A percentile compares a stretch with the other conserved stretches of the same genome.
Conservation (phyloP, 2,797 vertebrate species). For the Fringilla coelebs region DNA sequence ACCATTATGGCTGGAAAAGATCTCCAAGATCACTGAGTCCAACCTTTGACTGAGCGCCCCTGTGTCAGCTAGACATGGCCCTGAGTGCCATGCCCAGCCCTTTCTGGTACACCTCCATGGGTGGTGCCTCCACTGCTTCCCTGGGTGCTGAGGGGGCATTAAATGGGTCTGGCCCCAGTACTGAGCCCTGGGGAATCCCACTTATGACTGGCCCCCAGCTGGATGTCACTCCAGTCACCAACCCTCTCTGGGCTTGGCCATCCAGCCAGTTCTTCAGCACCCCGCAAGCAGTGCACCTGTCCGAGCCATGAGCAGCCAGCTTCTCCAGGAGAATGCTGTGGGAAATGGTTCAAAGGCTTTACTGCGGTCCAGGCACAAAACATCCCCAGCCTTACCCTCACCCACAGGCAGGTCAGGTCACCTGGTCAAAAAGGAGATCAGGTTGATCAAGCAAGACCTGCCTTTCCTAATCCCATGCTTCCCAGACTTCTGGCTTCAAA, state of each 20-base stretch:
- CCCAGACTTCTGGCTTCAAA: not conserved
- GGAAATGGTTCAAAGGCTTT: not conserved
- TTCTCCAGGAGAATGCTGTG: not conserved
- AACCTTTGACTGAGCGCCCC: fast-evolving
- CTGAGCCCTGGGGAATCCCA: not conserved
- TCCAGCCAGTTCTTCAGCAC: not conserved
- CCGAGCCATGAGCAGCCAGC: not conserved
- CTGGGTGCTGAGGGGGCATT: not conserved
- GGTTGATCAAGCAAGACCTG: not conserved
- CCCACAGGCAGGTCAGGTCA: not conserved
- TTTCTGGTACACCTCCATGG: not conserved
- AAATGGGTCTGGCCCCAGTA: not conserved
- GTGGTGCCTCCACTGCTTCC: not conserved
- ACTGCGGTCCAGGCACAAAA: not conserved
- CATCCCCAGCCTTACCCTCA: not conserved
- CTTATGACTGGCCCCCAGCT: not conserved
- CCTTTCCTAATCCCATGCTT: not conserved
- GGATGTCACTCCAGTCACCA: not conserved
- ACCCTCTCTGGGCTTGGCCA: not conserved
- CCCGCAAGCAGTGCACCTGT: not conserved
- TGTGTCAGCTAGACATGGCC: not conserved
- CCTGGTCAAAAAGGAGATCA: not conserved
- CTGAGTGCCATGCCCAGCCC: fast-evolving
- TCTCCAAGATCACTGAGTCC: not conserved
- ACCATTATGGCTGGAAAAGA: not conserved